phyloP scores from a whole-genome alignment of 2,113 vertebrate species.

The Synchiropus splendidus region DNA sequence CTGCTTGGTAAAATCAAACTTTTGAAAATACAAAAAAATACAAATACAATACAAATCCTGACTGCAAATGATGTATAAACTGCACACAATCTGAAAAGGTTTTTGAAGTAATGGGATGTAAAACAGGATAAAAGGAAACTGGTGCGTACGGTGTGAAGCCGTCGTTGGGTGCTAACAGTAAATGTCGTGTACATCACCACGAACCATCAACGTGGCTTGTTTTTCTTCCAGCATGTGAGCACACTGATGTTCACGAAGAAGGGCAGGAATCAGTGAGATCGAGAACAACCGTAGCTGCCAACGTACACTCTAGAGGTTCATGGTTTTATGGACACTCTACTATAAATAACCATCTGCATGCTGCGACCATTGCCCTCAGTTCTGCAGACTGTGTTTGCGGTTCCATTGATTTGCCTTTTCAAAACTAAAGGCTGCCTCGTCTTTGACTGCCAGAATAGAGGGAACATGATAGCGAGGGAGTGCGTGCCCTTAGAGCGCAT shows the following conservation, averaged over 20 bases:
- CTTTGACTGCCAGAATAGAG: constrained; percentile 2
- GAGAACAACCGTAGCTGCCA: background rate
- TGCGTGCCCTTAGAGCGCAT: background rate
- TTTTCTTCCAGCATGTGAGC: constrained; percentile 24
- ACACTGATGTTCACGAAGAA: background rate
- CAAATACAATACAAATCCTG: too few species aligned
- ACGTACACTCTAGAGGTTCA: constrained; percentile 25
- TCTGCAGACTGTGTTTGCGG: constrained; percentile 19
- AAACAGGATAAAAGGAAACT: too few species aligned
- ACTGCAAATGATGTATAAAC: too few species aligned
- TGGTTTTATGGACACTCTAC: constrained; percentile 13
- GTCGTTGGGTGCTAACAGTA: too few species aligned
- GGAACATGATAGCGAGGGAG: constrained; percentile 15
- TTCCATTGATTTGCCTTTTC: constrained; percentile 33
- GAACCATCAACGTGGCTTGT: background rate
- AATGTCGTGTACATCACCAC: too few species aligned
- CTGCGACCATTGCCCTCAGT: constrained; percentile 6
- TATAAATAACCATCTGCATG: constrained; percentile 29
- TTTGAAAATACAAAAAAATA: too few species aligned
- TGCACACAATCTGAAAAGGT: too few species aligned
- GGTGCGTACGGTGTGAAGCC: too few species aligned
- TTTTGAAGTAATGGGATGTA: too few species aligned
- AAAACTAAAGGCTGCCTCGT: constrained; percentile 15
- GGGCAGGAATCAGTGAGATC: too few species aligned
- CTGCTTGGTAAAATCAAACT: too few species aligned